phyloP scores from a whole-genome alignment of 2,888 invertebrate genomes.

The Hydrotaea diabolus region DNA sequence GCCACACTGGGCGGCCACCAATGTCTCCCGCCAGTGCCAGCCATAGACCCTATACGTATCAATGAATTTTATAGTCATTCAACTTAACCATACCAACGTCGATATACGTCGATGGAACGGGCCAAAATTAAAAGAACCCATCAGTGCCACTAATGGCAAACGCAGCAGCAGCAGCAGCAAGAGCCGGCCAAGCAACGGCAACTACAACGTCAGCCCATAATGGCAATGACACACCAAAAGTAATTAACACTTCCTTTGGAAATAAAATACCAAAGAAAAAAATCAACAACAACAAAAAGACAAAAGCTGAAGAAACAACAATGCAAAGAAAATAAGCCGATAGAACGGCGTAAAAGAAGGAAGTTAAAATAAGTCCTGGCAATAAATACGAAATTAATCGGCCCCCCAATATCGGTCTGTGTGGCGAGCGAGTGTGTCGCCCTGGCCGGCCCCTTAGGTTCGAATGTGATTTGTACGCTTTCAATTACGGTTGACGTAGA shows the following conservation, averaged over 20 bases:
- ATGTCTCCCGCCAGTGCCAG: too few species aligned
- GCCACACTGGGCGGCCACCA: neutral
- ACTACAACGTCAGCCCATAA: neutral
- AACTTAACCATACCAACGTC: neutral
- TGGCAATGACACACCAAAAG: constrained; percentile 36
- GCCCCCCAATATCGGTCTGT: constrained; percentile 1
- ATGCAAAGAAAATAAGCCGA: neutral
- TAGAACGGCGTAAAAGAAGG: constrained; percentile 19
- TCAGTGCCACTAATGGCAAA: constrained; percentile 3
- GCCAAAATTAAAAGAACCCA: constrained; percentile 7
- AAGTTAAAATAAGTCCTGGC: constrained; percentile 9
- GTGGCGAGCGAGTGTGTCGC: constrained; percentile 18
- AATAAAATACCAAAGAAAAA: constrained; percentile 30
- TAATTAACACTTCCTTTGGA: constrained; percentile 61
- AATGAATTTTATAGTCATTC: constrained; percentile 52
- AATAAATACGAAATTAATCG: constrained; percentile 40
- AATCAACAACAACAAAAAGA: neutral
- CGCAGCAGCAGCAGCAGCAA: neutral
- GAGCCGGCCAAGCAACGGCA: too few species aligned
- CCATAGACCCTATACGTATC: constrained; percentile 6
- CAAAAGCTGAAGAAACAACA: neutral
- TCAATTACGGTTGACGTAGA: constrained; percentile 52
- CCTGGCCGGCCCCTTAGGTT: neutral
- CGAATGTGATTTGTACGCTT: constrained; percentile 45
- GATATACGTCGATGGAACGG: neutral